A percentile compares a stretch with the other conserved stretches of the same genome.
Conservation (phyloP, 2,113 vertebrate species). For the Climacteris rufus region DNA sequence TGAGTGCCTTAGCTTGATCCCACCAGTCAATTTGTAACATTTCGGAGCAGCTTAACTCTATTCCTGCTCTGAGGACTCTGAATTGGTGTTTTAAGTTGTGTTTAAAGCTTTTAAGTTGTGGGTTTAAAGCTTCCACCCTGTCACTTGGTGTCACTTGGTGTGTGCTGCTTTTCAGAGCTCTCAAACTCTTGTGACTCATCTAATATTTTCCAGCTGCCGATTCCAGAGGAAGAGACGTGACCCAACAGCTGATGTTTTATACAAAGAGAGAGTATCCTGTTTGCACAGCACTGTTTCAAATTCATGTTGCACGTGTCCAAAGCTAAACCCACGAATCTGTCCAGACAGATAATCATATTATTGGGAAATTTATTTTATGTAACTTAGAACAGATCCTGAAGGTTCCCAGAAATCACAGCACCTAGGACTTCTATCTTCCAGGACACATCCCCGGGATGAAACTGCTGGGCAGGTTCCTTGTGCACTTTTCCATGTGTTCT, state of each 20-base stretch:
- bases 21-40: not conserved
- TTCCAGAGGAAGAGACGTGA: slow-evolving; percentile 37
- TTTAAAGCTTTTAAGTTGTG: not conserved
- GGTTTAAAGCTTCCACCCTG: not conserved
- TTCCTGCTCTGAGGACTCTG: not conserved
- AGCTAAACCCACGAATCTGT: not conserved
- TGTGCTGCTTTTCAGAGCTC: not conserved
- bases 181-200: slow-evolving; percentile 16
- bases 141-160: not conserved
- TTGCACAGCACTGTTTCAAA: slow-evolving; percentile 1
- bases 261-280: slow-evolving; percentile 30
- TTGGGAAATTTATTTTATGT: not conserved
- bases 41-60: not conserved
- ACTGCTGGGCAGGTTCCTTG: not conserved
- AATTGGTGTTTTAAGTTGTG: not conserved
- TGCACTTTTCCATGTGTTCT: not conserved
- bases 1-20: not conserved
- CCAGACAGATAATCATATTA: not conserved
- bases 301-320: not conserved
- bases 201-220: slow-evolving; percentile 41
- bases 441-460: not conserved
- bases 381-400: not conserved
- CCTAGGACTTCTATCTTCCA: not conserved
- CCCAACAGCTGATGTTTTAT: slow-evolving; percentile 14
- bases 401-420: not conserved